These are phyloP conservation scores for Crossoptilon crossoptilon DNA, from an alignment of 2,797 vertebrate genomes.

Conservation along the genomic window DNA sequence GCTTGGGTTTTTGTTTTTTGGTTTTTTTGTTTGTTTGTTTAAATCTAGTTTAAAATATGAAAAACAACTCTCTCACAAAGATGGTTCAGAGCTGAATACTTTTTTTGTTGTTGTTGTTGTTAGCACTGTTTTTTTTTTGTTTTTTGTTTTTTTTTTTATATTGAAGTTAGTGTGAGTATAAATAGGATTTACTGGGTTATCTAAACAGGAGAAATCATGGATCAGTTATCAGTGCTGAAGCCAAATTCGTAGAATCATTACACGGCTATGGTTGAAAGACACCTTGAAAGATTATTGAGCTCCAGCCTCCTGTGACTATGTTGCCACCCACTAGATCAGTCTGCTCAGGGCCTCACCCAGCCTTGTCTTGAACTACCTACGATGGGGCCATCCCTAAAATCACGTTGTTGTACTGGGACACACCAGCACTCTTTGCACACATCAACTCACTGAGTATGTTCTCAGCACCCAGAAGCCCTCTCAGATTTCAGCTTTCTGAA, in stretches of 20 bases:
- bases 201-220: neutral
- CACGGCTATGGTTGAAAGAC: too few species aligned
- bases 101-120: neutral
- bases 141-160: neutral
- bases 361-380: too few species aligned
- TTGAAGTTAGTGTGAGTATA: neutral
- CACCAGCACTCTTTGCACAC: fast-evolving
- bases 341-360: too few species aligned
- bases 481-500: neutral
- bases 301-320: too few species aligned
- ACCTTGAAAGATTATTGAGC: too few species aligned
- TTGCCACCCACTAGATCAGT: too few species aligned
- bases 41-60: neutral
- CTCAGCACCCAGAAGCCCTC: neutral
- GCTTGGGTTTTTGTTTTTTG: neutral
- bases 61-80: neutral
- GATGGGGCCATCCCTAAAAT: too few species aligned
- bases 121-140: neutral
- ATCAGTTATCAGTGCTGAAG: neutral
- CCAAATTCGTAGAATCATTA: neutral
- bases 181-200: neutral
- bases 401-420: neutral
- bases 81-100: neutral
- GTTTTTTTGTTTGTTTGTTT: neutral
- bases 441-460: neutral